Evolutionary conservation across 1,140 invertebrate species (phyloP), one percentile per base, ranked within the genome.

Genomic region (Drosophila oshimai): DNA sequence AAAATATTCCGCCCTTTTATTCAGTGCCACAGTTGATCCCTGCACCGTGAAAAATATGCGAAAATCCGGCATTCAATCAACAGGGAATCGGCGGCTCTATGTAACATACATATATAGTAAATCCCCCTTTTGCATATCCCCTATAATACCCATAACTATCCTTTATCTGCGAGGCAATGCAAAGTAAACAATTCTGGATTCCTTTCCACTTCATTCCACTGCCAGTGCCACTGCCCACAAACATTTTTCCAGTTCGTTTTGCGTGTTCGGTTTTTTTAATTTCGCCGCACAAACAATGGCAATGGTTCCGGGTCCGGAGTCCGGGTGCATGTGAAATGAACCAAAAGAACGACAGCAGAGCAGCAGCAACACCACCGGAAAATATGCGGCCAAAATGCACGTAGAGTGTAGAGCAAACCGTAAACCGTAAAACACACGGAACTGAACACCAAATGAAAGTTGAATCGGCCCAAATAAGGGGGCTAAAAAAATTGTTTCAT

Each of bases 291-390:
- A 86, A 86, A 86, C 81, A 86, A 62, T 80, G 72, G 51, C 47
- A 75, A 67, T 46, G 54, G 42, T 75, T 68, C 75, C 67, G 80
- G n/a, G n/a, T n/a, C n/a, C n/a, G n/a, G n/a, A n/a, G n/a, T 68
- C 75, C 67, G 80, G 71, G 78, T 86, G 80, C 80, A 86, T 87
- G 80, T 86, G 81, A 87, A 87, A 86, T 80, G 75, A 80, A 69
- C 55, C 57, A 86, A 69, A 72, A 57, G 29, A 51, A 62, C 45
- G 68, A 70, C 22, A 51, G 29, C 29, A 60, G 57, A 57, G 37
- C 58, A 68, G 55, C 33, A 69, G 53, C 47, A 55, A 65, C 49
- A 68, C 51, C 26, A 37, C 78, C 78, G 78, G 78, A 62, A 81
- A 81, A 81, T 83, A 83, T 81, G 78, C 53, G 69, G 61, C 79